Percentiles rank a stretch among this genome's conserved stretches.
Conservation (phyloP, 2,888 invertebrate species). For the Conus canariensis region DNA sequence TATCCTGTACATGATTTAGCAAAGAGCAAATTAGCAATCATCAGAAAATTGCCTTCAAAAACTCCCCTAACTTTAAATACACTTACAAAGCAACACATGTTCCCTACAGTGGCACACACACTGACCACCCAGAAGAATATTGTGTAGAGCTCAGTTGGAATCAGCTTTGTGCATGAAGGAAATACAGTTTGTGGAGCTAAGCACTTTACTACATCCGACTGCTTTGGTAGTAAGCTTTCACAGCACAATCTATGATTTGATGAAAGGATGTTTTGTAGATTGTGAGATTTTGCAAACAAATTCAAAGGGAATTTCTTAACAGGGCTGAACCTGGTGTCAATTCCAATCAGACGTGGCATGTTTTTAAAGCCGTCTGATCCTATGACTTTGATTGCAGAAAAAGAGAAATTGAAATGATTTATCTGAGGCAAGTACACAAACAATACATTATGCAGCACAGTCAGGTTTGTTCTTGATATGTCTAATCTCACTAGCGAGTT, state of each 20-base stretch:
- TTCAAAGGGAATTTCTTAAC: background rate
- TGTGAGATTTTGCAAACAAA: background rate
- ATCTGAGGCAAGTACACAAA: background rate
- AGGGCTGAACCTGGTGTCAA: background rate
- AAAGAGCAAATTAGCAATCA: no score
- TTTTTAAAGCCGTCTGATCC: background rate
- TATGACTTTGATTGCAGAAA: background rate
- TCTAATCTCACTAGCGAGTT: background rate
- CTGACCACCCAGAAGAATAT: background rate
- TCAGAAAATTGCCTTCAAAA: background rate
- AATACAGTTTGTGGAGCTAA: background rate
- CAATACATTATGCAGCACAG: background rate
- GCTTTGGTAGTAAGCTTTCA: background rate
- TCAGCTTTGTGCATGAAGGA: background rate
- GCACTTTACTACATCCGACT: background rate
- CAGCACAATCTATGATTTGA: conserved; percentile 2
- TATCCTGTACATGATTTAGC: background rate
- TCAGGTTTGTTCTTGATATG: background rate
- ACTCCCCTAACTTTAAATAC: background rate
- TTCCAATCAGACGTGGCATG: background rate
- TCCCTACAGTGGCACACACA: conserved; percentile 21
- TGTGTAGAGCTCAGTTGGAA: background rate
- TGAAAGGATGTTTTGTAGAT: background rate
- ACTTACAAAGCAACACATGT: conserved; percentile 31
- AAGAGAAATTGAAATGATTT: background rate